phyloP scores from a whole-genome alignment of 2,113 vertebrate species.

The Saguinus midas region DNA sequence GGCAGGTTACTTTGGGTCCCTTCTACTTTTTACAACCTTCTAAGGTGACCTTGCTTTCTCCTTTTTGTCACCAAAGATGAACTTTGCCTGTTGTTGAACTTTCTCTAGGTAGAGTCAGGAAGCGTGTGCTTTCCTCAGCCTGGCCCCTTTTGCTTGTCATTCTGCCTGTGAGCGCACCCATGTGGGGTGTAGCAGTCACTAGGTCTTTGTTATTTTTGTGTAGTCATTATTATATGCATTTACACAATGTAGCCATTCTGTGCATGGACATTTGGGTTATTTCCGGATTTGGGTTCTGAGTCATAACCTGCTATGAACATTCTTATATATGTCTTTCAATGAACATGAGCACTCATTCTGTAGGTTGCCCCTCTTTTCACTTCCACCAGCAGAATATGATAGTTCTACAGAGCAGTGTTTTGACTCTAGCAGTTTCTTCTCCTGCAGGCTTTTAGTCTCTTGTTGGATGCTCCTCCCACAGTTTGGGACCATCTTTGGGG shows the following conservation, averaged over 20 bases:
- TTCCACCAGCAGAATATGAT: not conserved
- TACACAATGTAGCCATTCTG: not conserved
- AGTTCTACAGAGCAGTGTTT: not conserved
- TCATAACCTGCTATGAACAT: not conserved
- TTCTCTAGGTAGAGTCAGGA: not conserved
- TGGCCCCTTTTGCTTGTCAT: not conserved
- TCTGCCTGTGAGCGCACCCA: not conserved
- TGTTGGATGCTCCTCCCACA: not conserved
- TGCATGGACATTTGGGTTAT: not conserved
- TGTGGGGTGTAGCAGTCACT: rapidly evolving
- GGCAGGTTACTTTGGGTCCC: not conserved
- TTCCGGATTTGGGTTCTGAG: not conserved
- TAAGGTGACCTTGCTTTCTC: not conserved
- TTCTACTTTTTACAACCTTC: not conserved
- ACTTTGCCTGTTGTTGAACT: not conserved
- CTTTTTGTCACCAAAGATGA: not conserved
- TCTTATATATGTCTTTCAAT: rapidly evolving
- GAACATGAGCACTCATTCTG: not conserved
- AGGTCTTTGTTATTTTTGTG: not conserved
- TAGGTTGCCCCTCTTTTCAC: not conserved
- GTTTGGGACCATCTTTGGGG: not conserved
- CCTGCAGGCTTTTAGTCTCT: not conserved
- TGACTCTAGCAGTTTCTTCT: not conserved
- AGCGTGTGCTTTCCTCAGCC: not conserved
- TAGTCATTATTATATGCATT: not conserved